These are phyloP conservation scores for Cotesia vestalis DNA, from an alignment of 1,140 invertebrate genomes.

Conservation along the genomic window DNA sequence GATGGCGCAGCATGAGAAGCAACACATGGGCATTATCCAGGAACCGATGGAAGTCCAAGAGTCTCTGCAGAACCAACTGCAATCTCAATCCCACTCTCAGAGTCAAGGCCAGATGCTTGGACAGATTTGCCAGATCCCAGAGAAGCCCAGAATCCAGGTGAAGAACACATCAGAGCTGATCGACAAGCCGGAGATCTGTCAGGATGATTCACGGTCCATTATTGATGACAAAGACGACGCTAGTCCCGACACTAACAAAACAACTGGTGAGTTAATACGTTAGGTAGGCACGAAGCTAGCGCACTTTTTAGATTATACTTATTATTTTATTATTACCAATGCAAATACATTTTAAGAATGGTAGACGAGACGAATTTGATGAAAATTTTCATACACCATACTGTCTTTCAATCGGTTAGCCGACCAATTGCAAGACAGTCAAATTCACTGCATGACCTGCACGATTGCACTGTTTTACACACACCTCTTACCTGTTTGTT, in stretches of 20 bases:
- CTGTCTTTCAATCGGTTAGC: too few relatives aligned
- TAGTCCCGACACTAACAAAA: conserved; percentile 57
- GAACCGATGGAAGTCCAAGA: conserved; percentile 43
- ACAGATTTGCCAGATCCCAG: conserved; percentile 32
- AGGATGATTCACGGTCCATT: conserved; percentile 48
- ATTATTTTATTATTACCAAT: conserved; percentile 2
- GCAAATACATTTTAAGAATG: neutral
- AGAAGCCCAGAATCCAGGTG: conserved; percentile 63
- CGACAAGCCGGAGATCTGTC: conserved; percentile 54
- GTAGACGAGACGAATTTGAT: conserved; percentile 16
- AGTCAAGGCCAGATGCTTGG: conserved; percentile 21
- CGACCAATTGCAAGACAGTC: neutral
- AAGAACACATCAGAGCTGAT: conserved; percentile 64
- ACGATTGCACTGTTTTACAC: too few relatives aligned
- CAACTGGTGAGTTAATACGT: conserved; percentile 59
- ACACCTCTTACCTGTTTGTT: too few relatives aligned
- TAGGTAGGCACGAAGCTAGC: conserved; percentile 46
- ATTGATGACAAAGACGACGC: conserved; percentile 58
- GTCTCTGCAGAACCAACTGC: conserved; percentile 37
- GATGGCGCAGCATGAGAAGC: conserved; percentile 78
- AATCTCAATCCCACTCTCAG: conserved; percentile 21
- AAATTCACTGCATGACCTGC: neutral
- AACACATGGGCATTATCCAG: conserved; percentile 57
- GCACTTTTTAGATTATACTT: conserved; percentile 37
- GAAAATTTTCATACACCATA: neutral